Percentiles rank a stretch among this genome's conserved stretches.
These are phyloP conservation scores for Zelostemma sp. DNA, from an alignment of 1,140 invertebrate species.

Conservation along the genomic window DNA sequence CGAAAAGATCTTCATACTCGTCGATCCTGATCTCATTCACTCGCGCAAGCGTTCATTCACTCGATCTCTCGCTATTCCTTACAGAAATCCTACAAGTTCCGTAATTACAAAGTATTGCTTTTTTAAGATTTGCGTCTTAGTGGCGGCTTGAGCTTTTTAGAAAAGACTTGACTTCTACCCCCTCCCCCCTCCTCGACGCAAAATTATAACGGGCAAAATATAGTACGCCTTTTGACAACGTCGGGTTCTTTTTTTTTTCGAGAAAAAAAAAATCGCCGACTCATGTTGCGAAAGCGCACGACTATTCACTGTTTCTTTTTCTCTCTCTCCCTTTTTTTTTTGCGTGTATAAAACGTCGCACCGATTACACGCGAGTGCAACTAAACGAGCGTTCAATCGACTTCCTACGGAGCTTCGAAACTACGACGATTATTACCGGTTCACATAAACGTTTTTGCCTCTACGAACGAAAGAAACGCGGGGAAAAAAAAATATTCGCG, in stretches of 20 bases:
- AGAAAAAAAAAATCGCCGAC: neutral
- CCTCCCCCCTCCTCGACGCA: slow-evolving; percentile 18
- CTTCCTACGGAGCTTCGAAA: slow-evolving; percentile 33
- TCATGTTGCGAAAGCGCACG: slow-evolving; percentile 6
- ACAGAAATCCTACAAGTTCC: slow-evolving; percentile 43
- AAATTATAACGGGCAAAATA: slow-evolving; percentile 39
- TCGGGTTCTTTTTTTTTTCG: neutral
- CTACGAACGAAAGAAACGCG: slow-evolving; percentile 8
- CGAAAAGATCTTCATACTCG: slow-evolving; percentile 17
- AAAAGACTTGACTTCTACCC: slow-evolving; percentile 30
- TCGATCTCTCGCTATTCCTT: slow-evolving; percentile 12
- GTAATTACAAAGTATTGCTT: slow-evolving; percentile 68
- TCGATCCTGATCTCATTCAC: slow-evolving; percentile 17
- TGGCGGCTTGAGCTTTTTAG: slow-evolving; percentile 42
- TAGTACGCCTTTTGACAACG: slow-evolving; percentile 13
- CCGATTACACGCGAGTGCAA: slow-evolving; percentile 37
- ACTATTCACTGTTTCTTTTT: slow-evolving; percentile 49
- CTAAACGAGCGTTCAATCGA: slow-evolving; percentile 35
- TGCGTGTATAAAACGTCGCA: slow-evolving; percentile 43
- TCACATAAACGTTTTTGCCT: slow-evolving; percentile 25
- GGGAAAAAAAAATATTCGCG: slow-evolving; percentile 11
- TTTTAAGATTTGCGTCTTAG: slow-evolving; percentile 54
- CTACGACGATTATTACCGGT: slow-evolving; percentile 45
- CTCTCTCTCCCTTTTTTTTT: slow-evolving; percentile 41
- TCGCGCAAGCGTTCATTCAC: slow-evolving; percentile 14